phyloP scores from a whole-genome alignment of 2,888 invertebrate species.

The Thereva unica region DNA sequence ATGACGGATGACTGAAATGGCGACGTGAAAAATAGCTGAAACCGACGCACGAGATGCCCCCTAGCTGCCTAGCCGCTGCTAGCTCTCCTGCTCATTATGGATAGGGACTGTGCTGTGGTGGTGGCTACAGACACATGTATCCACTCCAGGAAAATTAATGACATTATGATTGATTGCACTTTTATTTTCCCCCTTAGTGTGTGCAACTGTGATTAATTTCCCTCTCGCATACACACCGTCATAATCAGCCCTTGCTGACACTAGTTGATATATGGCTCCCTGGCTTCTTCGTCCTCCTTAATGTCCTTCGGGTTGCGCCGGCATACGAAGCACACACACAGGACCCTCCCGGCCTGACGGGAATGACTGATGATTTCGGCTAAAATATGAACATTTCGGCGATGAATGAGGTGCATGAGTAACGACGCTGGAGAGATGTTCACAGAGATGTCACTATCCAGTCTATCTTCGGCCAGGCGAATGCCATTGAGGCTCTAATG shows the following conservation, averaged over 20 bases:
- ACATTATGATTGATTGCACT: constrained; percentile 36
- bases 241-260: constrained; percentile 34
- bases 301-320: constrained; percentile 2
- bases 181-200: constrained; percentile 28
- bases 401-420: neutral
- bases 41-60: constrained; percentile 5
- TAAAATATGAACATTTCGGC: constrained; percentile 16
- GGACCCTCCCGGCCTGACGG: constrained; percentile 15
- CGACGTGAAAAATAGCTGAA: constrained; percentile 26
- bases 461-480: no score
- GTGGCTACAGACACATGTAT: constrained; percentile 18
- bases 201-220: constrained; percentile 33
- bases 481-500: no score
- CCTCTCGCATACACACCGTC: constrained; percentile 21
- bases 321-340: neutral
- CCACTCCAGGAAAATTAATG: constrained; percentile 28
- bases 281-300: constrained; percentile 22
- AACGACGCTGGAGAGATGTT: no score
- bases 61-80: no score
- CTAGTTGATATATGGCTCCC: constrained; percentile 34
- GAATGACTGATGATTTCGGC: constrained; percentile 30
- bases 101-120: no score
- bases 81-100: no score
- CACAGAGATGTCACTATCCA: no score
- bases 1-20: constrained; percentile 36